These are phyloP conservation scores for Scaptomyza parva DNA, from an alignment of 2,888 invertebrate species.

Conservation along the genomic window DNA sequence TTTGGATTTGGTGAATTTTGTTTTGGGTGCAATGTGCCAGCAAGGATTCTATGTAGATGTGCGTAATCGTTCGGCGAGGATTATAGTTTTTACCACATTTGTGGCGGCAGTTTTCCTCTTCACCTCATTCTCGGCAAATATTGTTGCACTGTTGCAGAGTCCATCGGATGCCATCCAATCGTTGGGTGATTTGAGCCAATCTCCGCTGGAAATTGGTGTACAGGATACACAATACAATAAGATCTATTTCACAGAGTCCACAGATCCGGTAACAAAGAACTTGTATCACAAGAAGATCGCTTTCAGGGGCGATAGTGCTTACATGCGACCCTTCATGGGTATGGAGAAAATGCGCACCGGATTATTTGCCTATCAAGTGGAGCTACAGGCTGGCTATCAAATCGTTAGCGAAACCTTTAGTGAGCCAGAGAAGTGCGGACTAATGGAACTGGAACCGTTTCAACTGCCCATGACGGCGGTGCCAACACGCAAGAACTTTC, in stretches of 20 bases:
- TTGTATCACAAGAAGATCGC: constrained; percentile 87
- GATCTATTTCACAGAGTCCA: constrained; percentile 87
- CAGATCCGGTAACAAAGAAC: constrained; percentile 85
- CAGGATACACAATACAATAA: constrained; percentile 88
- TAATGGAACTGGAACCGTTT: constrained; percentile 87
- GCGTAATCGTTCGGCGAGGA: constrained; percentile 85
- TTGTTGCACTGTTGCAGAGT: constrained; percentile 88
- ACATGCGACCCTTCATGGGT: constrained; percentile 86
- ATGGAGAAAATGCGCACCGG: constrained; percentile 86
- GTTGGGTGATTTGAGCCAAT: constrained; percentile 86
- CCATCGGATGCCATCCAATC: constrained; percentile 87
- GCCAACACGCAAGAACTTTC: constrained; percentile 86
- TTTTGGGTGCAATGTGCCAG: constrained; percentile 87
- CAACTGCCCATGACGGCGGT: constrained; percentile 86
- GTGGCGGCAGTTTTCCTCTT: constrained; percentile 87
- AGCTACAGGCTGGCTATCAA: constrained; percentile 87
- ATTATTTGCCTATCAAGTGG: constrained; percentile 88
- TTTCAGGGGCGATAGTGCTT: constrained; percentile 86
- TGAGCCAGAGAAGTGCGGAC: constrained; percentile 88
- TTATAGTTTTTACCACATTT: constrained; percentile 86
- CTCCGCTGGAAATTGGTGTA: constrained; percentile 86
- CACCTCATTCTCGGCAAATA: constrained; percentile 89
- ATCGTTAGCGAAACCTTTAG: constrained; percentile 87
- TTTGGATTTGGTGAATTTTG: constrained; percentile 86
- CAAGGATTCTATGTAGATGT: constrained; percentile 87